Evolutionary conservation across 2,797 vertebrate genomes (phyloP), one percentile per base, ranked within the genome.

Genomic region (Taeniopygia guttata): DNA sequence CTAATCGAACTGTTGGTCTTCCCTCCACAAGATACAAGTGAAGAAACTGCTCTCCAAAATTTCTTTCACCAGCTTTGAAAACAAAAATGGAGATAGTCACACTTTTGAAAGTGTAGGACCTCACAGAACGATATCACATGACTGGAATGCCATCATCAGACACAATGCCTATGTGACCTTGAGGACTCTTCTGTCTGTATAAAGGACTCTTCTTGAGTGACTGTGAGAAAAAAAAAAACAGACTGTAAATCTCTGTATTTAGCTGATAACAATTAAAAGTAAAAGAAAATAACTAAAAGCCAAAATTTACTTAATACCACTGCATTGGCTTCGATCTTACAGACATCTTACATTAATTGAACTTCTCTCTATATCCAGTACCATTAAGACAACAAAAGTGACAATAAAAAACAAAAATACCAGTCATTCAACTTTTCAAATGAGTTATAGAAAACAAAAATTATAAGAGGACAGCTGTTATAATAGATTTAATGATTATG

Each of bases 11-110:
- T 42, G 94, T 97, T 25, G 97, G 98, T 77, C 62, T 97, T 94
- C 98, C 98, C 87, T 99, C 98, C 95, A 97, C 87, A 64, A 99
- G 98, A 91, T 98, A 98, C 51, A 99, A 94, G 63, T 99, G 98
- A 89, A 99, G 98, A 92, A 99, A 99, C 16, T 93, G 96, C 59
- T 98, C 96, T 64, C 97, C 98, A 49, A 96, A 97, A 95, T 98
- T 97, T 91, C 97, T 98, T 80, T 98, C 98, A 76, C 96, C 96
- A 87, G 97, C 98, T 99, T 96, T 93, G 97, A 97, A 95, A 92
- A 94, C 11, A 93, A 90, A 73, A 91, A 93, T 46, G 77, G 43
- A 38, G 46, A 84, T 19, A 76, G 56, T 85, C 38, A 97, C n/a
- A 20, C 10, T 36, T 42, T 10, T 56, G 34, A 36, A 90, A 90